Evolutionary conservation across 2,888 invertebrate species (phyloP).

Genomic region (Luffia ferchaultella): DNA sequence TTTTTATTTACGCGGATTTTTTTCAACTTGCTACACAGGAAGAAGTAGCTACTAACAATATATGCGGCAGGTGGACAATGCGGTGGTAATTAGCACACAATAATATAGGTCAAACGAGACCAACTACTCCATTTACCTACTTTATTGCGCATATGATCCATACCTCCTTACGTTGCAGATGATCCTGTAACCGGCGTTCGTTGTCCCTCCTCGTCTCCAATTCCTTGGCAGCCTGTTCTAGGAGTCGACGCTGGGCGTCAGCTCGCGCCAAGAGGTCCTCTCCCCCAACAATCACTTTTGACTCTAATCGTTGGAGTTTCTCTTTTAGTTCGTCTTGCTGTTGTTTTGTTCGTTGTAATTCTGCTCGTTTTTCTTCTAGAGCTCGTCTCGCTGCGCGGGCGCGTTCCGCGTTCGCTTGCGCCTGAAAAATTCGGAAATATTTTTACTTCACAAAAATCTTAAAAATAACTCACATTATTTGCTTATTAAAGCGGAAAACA

Average conservation of each 20-base stretch:
- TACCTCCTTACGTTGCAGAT: conserved; percentile 87
- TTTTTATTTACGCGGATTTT: too few species aligned
- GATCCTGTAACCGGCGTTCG: conserved; percentile 82
- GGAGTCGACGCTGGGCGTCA: conserved; percentile 87
- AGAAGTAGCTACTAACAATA: too few species aligned
- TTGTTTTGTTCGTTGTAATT: conserved; percentile 74
- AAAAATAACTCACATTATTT: too few species aligned
- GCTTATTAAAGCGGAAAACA: too few species aligned
- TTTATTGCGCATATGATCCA: too few species aligned
- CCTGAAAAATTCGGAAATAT: conserved; percentile 23
- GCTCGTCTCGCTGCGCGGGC: conserved; percentile 72
- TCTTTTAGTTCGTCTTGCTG: conserved; percentile 86
- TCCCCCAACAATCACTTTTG: conserved; percentile 96
- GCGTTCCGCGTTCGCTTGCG: conserved; percentile 66
- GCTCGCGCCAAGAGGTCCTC: conserved; percentile 98
- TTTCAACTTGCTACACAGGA: too few species aligned
- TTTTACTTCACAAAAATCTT: too few species aligned
- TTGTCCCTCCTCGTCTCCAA: conserved; percentile 79
- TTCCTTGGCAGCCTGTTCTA: conserved; percentile 88
- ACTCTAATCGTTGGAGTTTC: conserved; percentile 89
- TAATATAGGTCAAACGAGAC: too few species aligned
- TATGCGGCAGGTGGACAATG: too few species aligned
- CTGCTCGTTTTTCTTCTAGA: conserved; percentile 72
- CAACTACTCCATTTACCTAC: too few species aligned
- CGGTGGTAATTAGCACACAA: too few species aligned